Evolutionary conservation across 2,113 vertebrate genomes (phyloP), one percentile per base, ranked within the genome.

Genomic region (Mus pahari): DNA sequence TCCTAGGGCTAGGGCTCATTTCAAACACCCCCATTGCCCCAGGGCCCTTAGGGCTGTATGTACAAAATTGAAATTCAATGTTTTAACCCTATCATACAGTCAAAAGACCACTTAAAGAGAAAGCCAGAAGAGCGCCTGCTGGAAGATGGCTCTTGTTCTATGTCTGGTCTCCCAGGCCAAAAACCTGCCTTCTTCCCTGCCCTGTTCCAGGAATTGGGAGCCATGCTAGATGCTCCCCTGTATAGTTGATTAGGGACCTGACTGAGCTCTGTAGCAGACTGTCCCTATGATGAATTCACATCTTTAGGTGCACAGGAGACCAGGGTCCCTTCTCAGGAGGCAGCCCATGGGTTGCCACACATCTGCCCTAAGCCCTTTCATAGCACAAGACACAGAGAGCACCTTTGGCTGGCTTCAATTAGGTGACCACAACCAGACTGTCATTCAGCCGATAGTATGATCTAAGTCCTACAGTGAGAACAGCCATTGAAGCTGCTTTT

Each of bases 21-120:
- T 96, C 90, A 90, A 89, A 86, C 1, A 11, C 81, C 82, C 92
- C 55, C 48, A 14, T 86, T 66, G 92, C 94, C 96, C 93, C 0
- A 0, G 97, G 96, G 73, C 89, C 96, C 84, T 82, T 12, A 74
- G 88, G 79, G 77, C n/a, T 60, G n/a, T 94, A 42, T 96, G 86
- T 60, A 87, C 84, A 82, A 96, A 97, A 96, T 95, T 95, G 91
- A 97, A 98, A 98, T 97, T 90, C 97, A 95, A 4, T 66, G 77
- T 97, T 89, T 95, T 94, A 97, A 89, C 92, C 91, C 84, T 20
- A 33, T 73, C 78, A 89, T 83, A 64, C 86, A 75, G 90, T 86
- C 94, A 79, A 86, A 97, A 91, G 74, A 73, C 88, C 73, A 75
- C 92, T 94, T 78, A 90, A 97, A 97, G 96, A 62, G 73, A 92